Evolutionary conservation across 2,888 invertebrate genomes (phyloP).

Genomic region (Monoplex corrugatus): DNA sequence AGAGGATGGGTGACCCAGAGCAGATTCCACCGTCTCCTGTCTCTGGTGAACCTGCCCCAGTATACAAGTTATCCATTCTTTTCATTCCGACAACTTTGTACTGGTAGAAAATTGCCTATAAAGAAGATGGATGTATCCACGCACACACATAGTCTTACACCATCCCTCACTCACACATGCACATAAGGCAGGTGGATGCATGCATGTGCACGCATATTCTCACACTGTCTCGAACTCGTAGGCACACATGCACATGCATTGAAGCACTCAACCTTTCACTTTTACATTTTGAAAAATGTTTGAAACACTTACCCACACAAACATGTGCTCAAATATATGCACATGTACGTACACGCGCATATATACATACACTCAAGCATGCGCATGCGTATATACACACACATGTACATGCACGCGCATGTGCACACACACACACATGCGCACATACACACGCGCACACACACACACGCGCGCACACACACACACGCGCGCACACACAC

Average conservation of each 20-base stretch:
- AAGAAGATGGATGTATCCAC: too few species aligned
- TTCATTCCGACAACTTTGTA: too few species aligned
- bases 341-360: neutral
- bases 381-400: neutral
- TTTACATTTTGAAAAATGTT: too few species aligned
- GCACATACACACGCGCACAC: slow-evolving; percentile 14
- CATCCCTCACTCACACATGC: neutral
- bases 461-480: neutral
- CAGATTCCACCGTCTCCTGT: slow-evolving; percentile 22
- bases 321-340: neutral
- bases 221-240: too few species aligned
- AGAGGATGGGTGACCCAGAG: slow-evolving; percentile 65
- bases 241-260: neutral
- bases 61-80: too few species aligned
- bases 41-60: neutral
- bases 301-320: neutral
- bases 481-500: slow-evolving; percentile 17
- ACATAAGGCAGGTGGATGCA: too few species aligned
- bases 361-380: neutral
- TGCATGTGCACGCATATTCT: too few species aligned
- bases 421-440: slow-evolving; percentile 22
- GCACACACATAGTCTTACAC: neutral
- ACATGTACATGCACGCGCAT: neutral
- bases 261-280: neutral
- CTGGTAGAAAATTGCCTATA: too few species aligned